These are phyloP conservation scores for Pteria penguin DNA, from an alignment of 2,888 invertebrate species.

Conservation along the genomic window DNA sequence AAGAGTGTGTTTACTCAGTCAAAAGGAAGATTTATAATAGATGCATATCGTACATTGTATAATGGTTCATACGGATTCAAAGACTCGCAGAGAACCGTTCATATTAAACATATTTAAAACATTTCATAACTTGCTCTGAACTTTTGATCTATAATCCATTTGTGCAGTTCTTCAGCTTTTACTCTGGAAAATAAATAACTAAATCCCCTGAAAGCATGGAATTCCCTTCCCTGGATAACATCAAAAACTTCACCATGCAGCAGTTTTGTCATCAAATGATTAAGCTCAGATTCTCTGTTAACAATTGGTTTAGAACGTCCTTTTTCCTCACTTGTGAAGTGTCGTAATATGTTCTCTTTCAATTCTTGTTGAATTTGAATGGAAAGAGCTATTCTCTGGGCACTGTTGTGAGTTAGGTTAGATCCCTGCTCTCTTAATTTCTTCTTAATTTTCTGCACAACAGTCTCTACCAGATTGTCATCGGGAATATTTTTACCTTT, in stretches of 20 bases:
- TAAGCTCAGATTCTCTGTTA: slow-evolving; percentile 2
- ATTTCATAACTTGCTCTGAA: neutral
- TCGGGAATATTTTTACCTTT: slow-evolving; percentile 27
- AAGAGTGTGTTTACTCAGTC: no score
- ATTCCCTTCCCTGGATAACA: slow-evolving; percentile 13
- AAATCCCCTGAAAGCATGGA: slow-evolving; percentile 5
- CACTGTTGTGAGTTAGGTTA: slow-evolving; percentile 37
- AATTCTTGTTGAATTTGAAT: slow-evolving; percentile 24
- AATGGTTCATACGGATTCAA: no score
- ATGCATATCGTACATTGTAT: no score
- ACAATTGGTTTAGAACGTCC: neutral
- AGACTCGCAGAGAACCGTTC: no score
- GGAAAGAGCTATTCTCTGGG: slow-evolving; percentile 22
- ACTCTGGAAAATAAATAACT: slow-evolving; percentile 4
- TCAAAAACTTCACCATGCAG: neutral
- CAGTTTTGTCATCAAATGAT: slow-evolving; percentile 26
- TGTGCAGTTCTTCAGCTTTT: slow-evolving; percentile 5
- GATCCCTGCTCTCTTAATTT: slow-evolving; percentile 28
- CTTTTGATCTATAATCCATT: slow-evolving; percentile 4
- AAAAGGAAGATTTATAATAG: no score
- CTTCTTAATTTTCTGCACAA: slow-evolving; percentile 34
- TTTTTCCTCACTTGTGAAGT: neutral
- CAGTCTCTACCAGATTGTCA: slow-evolving; percentile 40
- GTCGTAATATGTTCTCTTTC: slow-evolving; percentile 8
- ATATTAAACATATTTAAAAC: neutral